Base-by-base conservation (phyloP, 2,797 vertebrate species). In the Gorsachius magnificus region DNA sequence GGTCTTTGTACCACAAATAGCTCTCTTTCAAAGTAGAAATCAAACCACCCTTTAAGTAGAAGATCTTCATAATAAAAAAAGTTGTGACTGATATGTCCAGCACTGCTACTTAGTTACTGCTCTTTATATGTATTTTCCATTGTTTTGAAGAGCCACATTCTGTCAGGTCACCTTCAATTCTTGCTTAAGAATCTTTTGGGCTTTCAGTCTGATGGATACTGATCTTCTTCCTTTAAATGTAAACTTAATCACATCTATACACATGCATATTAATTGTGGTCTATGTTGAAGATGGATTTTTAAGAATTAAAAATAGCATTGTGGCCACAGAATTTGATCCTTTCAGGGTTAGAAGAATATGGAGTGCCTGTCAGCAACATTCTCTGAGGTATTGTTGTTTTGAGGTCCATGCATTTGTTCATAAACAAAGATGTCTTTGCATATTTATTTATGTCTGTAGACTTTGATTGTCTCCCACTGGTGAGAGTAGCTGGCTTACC, bases 61-160 rank as follows among this genome's bases (percentile, higher is more conserved):
- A 89, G 87, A 61, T 45, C 48, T 80, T 95, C 74, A 19, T 81
- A 88, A 74, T 84, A 87, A 82, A 96, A 96, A 15, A 24, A 72
- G n/a, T 41, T 54, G 48, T 90, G 43, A 58, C 29, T 80, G 38
- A 78, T 45, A 26, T 87, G 91, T 95, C 87, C 80, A 63, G 54
- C 31, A 64, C 26, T 53, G 43, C 70, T 41, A n/a, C 35, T 76
- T 77, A 60, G 61, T 72, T 68, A 74, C 64, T 77, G 35, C 28
- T 79, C 3, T 56, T 87, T 71, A 68, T 89, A 53, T 50, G 45
- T 4, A 24, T 12, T 72, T 94, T 26, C 11, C 5, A 5, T 61
- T 87, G 60, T 71, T 94, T 90, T 60, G 43, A 84, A 74, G 41
- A 64, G 16, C 57, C 10, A 1, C 75, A 19, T 70, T 84, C 3